These are phyloP conservation scores for Haemorhous mexicanus DNA, from an alignment of 2,113 vertebrate genomes.

Conservation along the genomic window DNA sequence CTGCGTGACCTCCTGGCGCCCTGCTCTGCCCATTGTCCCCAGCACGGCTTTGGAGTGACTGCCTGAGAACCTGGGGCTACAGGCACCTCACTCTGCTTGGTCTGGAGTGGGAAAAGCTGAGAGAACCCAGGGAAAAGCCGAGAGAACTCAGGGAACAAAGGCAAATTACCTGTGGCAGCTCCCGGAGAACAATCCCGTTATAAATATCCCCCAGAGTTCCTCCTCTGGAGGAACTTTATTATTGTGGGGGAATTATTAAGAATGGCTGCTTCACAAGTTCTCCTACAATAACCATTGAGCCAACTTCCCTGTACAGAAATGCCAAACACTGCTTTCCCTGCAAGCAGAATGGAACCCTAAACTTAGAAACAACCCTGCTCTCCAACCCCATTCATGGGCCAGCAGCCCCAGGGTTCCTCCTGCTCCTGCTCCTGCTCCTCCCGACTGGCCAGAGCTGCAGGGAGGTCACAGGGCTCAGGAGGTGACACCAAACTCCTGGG, in stretches of 20 bases:
- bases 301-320: slow-evolving; percentile 38
- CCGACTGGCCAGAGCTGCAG: not conserved
- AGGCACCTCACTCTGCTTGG: not conserved
- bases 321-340: not conserved
- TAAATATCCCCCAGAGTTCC: slow-evolving; percentile 32
- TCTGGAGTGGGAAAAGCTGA: not conserved
- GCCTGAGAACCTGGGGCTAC: not conserved
- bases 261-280: slow-evolving; percentile 16
- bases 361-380: not conserved
- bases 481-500: not conserved
- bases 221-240: not conserved
- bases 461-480: not conserved
- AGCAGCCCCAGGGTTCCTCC: not conserved
- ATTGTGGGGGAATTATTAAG: not conserved
- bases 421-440: not conserved
- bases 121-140: not conserved
- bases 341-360: not conserved
- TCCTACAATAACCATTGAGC: slow-evolving; percentile 44
- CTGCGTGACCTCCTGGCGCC: not conserved
- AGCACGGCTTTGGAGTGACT: not conserved
- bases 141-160: slow-evolving; percentile 5
- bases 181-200: not conserved
- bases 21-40: slow-evolving; percentile 12
- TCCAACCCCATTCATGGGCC: not conserved
- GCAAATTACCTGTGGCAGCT: slow-evolving; percentile 32